Percentiles rank a stretch among this genome's conserved stretches.
Evolutionary conservation across 2,888 invertebrate species (phyloP).

Genomic region (Listrodromus nycthemerus): DNA sequence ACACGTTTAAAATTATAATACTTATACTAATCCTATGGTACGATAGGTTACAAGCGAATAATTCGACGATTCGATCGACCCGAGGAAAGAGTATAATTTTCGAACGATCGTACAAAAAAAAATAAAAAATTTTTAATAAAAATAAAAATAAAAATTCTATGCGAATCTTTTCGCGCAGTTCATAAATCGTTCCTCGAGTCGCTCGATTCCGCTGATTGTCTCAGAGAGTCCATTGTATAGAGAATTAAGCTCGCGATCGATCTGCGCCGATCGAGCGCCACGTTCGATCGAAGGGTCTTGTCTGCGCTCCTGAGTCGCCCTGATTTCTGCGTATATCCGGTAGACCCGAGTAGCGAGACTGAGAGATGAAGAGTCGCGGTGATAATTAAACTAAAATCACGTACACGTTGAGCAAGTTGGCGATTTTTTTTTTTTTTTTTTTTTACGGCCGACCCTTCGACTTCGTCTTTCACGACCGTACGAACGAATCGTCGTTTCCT

Average conservation of each 20-base stretch:
- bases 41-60: conserved; percentile 44
- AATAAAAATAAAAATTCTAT: not conserved
- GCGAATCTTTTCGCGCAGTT: not conserved
- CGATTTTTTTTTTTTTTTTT: conserved; percentile 14
- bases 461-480: not conserved
- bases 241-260: not conserved
- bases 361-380: too few relatives aligned
- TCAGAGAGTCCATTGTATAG: conserved; percentile 5
- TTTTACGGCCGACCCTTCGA: not conserved
- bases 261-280: not conserved
- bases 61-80: conserved; percentile 46
- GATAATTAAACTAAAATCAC: conserved; percentile 46
- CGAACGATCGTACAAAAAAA: not conserved
- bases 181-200: conserved; percentile 37
- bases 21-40: conserved; percentile 52
- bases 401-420: conserved; percentile 27
- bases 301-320: not conserved
- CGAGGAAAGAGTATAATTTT: conserved; percentile 23
- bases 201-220: conserved; percentile 41
- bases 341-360: not conserved
- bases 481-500: not conserved
- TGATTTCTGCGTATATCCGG: conserved; percentile 16
- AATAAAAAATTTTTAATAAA: not conserved
- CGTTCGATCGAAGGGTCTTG: conserved; percentile 4
- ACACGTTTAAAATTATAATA: conserved; percentile 65